These are phyloP conservation scores for Hyperoplus immaculatus DNA, from an alignment of 2,797 vertebrate genomes.

Conservation along the genomic window DNA sequence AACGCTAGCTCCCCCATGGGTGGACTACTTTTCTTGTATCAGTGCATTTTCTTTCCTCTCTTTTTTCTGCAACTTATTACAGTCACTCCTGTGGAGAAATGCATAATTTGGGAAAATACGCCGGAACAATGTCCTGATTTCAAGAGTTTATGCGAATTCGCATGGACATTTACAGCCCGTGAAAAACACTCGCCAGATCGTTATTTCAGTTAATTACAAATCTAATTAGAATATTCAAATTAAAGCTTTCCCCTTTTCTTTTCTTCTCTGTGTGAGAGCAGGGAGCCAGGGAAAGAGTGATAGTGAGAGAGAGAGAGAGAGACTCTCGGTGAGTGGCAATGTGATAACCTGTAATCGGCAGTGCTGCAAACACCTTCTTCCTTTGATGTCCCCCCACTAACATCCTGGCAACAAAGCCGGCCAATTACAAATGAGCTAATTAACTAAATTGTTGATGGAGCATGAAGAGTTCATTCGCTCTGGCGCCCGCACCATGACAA, in stretches of 20 bases:
- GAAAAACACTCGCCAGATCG: conserved; percentile 84
- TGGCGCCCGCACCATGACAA: conserved; percentile 99
- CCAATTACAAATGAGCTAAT: conserved; percentile 99
- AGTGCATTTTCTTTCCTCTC: conserved; percentile 30
- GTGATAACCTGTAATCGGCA: conserved; percentile 91
- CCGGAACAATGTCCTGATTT: conserved; percentile 77
- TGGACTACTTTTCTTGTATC: conserved; percentile 63
- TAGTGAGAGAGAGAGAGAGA: conserved; percentile 54
- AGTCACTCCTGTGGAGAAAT: conserved; percentile 68
- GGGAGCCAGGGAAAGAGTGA: conserved; percentile 69
- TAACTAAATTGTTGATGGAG: conserved; percentile 99
- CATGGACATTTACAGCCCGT: conserved; percentile 79
- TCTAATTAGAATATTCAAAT: conserved; percentile 91
- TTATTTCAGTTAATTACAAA: conserved; percentile 90
- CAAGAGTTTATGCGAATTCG: conserved; percentile 81
- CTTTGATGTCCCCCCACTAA: conserved; percentile 96
- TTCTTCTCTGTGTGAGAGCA: conserved; percentile 80
- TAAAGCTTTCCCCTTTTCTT: conserved; percentile 81
- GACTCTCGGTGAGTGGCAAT: conserved; percentile 87
- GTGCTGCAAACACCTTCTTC: conserved; percentile 97
- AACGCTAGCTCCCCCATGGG: conserved; percentile 51
- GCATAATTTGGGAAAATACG: conserved; percentile 68
- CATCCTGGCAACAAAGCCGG: conserved; percentile 98
- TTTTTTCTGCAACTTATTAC: conserved; percentile 64
- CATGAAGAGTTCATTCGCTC: conserved; percentile 99